Evolutionary conservation across 2,888 invertebrate genomes (phyloP).

Genomic region (Chrysolina haemoptera): DNA sequence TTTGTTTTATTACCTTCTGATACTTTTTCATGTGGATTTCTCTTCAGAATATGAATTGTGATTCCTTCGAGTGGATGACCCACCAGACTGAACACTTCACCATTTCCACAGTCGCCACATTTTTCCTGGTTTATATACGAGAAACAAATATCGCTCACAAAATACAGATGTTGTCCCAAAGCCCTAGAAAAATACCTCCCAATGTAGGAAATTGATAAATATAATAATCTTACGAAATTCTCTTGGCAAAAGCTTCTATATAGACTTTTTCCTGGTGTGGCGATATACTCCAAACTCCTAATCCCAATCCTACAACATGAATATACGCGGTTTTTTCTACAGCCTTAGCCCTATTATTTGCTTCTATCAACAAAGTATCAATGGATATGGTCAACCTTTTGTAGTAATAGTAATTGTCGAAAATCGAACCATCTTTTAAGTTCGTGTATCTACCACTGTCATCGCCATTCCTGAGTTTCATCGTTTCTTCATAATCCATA

Average conservation of each 20-base stretch:
- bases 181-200: conserved; percentile 60
- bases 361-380: conserved; percentile 77
- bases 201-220: too few relatives aligned
- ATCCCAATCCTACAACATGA: conserved; percentile 79
- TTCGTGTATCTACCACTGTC: conserved; percentile 43
- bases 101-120: conserved; percentile 71
- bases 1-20: conserved; percentile 45
- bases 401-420: conserved; percentile 66
- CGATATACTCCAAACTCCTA: conserved; percentile 80
- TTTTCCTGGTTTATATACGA: conserved; percentile 73
- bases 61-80: conserved; percentile 61
- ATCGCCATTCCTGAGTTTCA: conserved; percentile 27
- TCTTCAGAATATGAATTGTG: conserved; percentile 67
- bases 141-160: conserved; percentile 78
- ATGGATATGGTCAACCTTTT: conserved; percentile 73
- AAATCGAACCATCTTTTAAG: conserved; percentile 56
- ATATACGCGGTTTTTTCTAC: conserved; percentile 74
- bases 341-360: conserved; percentile 73
- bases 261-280: conserved; percentile 77
- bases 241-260: conserved; percentile 76
- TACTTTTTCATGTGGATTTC: conserved; percentile 74
- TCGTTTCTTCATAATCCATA: conserved; percentile 43
- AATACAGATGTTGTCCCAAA: conserved; percentile 66
- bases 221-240: conserved; percentile 66
- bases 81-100: conserved; percentile 58